Percentiles rank a stretch among this genome's conserved stretches.
phyloP scores from a whole-genome alignment of 2,797 vertebrate genomes.

The Labeo calbasu region DNA sequence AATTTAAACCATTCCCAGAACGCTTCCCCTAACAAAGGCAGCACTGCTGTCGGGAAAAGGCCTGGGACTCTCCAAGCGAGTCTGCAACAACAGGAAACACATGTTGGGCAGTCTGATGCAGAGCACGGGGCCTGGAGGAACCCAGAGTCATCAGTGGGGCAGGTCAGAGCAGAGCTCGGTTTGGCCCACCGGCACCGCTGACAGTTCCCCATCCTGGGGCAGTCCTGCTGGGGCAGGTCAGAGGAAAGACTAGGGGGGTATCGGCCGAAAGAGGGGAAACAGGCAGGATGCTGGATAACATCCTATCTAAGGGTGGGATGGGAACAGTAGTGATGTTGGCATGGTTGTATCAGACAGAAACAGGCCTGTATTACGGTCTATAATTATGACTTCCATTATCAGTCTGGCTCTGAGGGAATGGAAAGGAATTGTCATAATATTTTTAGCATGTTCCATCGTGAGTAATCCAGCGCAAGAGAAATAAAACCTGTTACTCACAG shows the following conservation, averaged over 20 bases:
- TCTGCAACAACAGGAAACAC: conserved; percentile 62
- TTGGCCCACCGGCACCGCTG: conserved; percentile 1
- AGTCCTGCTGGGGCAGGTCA: conserved; percentile 16
- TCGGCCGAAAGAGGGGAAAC: conserved; percentile 41
- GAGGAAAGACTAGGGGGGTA: conserved; percentile 41
- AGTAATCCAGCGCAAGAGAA: background rate
- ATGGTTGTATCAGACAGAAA: conserved; percentile 39
- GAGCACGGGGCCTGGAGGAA: conserved; percentile 19
- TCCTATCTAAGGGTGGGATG: conserved; percentile 53
- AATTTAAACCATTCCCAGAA: conserved; percentile 82
- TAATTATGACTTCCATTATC: conserved; percentile 46
- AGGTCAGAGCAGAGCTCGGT: conserved; percentile 26
- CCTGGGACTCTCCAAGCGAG: conserved; percentile 74
- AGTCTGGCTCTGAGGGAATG: conserved; percentile 22
- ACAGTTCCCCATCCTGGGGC: conserved; percentile 46
- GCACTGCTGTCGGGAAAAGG: conserved; percentile 85
- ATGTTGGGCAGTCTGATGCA: conserved; percentile 49
- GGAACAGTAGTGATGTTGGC: conserved; percentile 32
- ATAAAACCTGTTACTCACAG: background rate
- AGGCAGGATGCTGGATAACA: conserved; percentile 51
- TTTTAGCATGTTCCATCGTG: conserved; percentile 32
- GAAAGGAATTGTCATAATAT: conserved; percentile 33
- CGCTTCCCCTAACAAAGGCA: conserved; percentile 81
- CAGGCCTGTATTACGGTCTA: conserved; percentile 27
- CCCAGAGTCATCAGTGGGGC: conserved; percentile 28